Percentiles rank a stretch among this genome's conserved stretches.
Evolutionary conservation across 2,797 vertebrate species (phyloP).

Genomic region (Ibycter americanus): DNA sequence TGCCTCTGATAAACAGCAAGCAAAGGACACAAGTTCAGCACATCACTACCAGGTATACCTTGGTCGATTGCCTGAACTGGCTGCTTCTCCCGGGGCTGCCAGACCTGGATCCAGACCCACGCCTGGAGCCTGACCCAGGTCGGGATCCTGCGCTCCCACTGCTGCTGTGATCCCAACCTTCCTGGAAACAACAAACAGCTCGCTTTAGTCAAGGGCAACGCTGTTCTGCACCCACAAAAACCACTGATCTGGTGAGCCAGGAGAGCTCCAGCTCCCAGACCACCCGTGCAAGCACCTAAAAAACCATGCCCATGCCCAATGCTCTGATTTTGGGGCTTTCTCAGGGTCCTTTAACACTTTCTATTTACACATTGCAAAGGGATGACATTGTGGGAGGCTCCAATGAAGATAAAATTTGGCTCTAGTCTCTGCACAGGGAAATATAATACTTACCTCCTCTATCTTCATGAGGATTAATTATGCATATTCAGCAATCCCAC

Average conservation of each 20-base stretch:
- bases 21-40: neutral
- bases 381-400: neutral
- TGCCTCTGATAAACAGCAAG: neutral
- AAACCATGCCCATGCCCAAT: neutral
- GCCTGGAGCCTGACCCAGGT: slow-evolving; percentile 81
- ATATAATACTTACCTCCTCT: neutral
- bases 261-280: neutral
- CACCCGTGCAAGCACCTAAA: fast-evolving
- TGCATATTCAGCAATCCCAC: neutral
- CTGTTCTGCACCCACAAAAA: fast-evolving
- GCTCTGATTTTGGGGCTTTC: neutral
- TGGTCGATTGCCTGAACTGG: slow-evolving; percentile 78
- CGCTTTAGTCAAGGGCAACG: neutral
- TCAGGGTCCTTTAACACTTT: neutral
- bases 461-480: neutral
- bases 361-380: neutral
- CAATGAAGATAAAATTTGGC: neutral
- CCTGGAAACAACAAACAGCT: slow-evolving; percentile 73
- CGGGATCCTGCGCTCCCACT: slow-evolving; percentile 83
- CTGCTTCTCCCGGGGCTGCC: slow-evolving; percentile 82
- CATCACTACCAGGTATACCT: slow-evolving; percentile 68
- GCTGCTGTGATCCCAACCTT: slow-evolving; percentile 88
- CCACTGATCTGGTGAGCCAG: fast-evolving
- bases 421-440: neutral
- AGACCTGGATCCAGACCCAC: slow-evolving; percentile 82